phyloP scores from a whole-genome alignment of 2,797 vertebrate genomes.

The Knipowitschia caucasica region DNA sequence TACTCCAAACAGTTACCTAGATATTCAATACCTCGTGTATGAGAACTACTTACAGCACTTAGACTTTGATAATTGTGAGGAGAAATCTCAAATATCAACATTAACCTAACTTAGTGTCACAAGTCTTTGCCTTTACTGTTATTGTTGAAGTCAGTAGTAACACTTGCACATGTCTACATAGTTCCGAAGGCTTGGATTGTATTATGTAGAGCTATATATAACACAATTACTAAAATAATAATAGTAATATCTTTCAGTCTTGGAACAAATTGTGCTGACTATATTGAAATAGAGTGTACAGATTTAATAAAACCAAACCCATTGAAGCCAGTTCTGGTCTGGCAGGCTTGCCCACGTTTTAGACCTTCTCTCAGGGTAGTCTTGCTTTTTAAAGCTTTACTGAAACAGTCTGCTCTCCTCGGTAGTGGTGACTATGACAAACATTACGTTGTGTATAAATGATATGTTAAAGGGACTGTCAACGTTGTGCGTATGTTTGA shows the following conservation, averaged over 20 bases:
- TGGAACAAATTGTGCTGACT: conserved; percentile 78
- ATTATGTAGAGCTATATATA: conserved; percentile 81
- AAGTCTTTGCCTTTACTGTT: conserved; percentile 79
- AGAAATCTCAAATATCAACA: conserved; percentile 73
- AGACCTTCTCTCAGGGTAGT: conserved; percentile 85
- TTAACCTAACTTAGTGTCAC: conserved; percentile 76
- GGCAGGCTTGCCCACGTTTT: conserved; percentile 80
- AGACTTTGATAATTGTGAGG: conserved; percentile 75
- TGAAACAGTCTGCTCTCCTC: conserved; percentile 72
- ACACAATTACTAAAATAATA: conserved; percentile 75
- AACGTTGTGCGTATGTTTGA: conserved; percentile 41
- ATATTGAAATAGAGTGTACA: conserved; percentile 82
- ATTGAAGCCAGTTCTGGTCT: conserved; percentile 75
- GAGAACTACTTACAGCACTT: conserved; percentile 82
- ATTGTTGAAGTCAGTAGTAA: conserved; percentile 80
- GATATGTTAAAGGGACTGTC: conserved; percentile 51
- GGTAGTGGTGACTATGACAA: conserved; percentile 55
- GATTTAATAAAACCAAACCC: conserved; percentile 82
- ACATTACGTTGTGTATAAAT: conserved; percentile 40
- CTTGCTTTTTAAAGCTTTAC: conserved; percentile 82
- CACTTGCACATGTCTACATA: conserved; percentile 84
- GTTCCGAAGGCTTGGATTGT: conserved; percentile 79
- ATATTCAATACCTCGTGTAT: conserved; percentile 77
- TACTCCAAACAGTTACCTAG: conserved; percentile 69
- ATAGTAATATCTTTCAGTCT: conserved; percentile 72